A percentile compares a stretch with the other conserved stretches of the same genome.
phyloP scores from a whole-genome alignment of 92 coral and sea anemone species.

The Isaurus tuberculatus region DNA sequence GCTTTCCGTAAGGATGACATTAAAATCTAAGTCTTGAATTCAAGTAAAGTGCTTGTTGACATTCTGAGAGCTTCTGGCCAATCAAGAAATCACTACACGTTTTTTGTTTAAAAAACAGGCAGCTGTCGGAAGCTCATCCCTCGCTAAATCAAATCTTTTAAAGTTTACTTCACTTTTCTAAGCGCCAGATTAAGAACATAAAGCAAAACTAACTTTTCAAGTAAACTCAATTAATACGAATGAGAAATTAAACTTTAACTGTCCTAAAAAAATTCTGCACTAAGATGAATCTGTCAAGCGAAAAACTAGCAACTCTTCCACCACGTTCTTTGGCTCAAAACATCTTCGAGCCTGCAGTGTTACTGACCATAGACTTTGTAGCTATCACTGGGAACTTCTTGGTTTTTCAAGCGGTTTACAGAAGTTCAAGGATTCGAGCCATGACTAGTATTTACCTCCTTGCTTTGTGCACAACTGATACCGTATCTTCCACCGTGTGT shows the following conservation, averaged over 20 bases:
- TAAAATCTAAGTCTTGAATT: background rate
- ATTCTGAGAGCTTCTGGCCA: background rate
- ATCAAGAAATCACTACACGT: background rate
- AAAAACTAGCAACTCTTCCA: background rate
- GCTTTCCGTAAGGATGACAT: background rate
- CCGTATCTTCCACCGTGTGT: conserved; percentile 21
- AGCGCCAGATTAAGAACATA: background rate
- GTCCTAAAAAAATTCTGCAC: background rate
- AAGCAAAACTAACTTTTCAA: background rate
- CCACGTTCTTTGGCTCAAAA: conserved; percentile 24
- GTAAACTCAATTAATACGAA: background rate
- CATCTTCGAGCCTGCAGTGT: conserved; percentile 21
- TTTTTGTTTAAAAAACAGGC: background rate
- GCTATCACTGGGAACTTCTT: conserved; percentile 17
- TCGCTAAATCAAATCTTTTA: background rate
- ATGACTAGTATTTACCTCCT: conserved; percentile 38
- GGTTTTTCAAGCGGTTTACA: conserved; percentile 10
- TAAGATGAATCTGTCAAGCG: background rate
- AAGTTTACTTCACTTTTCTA: conserved; percentile 8
- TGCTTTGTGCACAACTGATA: conserved; percentile 18
- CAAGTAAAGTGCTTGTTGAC: background rate
- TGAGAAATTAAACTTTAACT: no score
- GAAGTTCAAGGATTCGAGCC: conserved; percentile 20
- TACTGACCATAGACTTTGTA: background rate
- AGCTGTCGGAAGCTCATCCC: conserved; percentile 27